Evolutionary conservation across 1,140 invertebrate species (phyloP), one percentile per base, ranked within the genome.

Genomic region (Amphibalanus amphitrite): DNA sequence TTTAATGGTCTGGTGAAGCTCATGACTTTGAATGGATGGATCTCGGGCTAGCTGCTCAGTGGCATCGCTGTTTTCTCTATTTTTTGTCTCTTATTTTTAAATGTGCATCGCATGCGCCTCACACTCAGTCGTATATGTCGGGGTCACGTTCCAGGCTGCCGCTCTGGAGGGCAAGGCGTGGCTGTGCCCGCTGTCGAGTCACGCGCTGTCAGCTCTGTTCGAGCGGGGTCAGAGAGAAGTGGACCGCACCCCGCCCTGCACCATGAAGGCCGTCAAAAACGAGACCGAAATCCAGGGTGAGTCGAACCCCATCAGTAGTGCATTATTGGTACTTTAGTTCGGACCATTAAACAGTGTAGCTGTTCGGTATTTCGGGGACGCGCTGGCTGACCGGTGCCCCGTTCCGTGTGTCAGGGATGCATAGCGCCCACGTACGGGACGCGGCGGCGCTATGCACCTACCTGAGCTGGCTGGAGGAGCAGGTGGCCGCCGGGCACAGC

Each of bases 191-290:
- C 83, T 82, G 65, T 87, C 88, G 6, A 91, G 86, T 79, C 87
- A 86, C 77, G 85, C 86, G 29, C 78, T 93, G 67, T 85, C 85
- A 29, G 81, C 80, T 67, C 73, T 86, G 8, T 81, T 90, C 20
- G 86, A 87, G 15, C 83, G 86, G 73, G 80, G 79, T 20, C 74
- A 77, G 33, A 73, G 81, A 0, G 47, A 83, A 79, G 29, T 84
- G 78, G 74, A 79, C 67, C 47, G 77, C 40, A 82, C 81, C 8
- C 84, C 85, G n/a, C 81, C 90, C 30, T 80, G 83, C 69, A 72
- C 89, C 3, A 88, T 91, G 84, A 99, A 98, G 82, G 85, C 91
- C 20, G 82, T 97, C 1, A 99, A 99, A 81, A 98, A 98, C 81
- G 74, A 83, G 0, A 84, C 86, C 0, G 97, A 99, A 84, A 85